Percentiles rank a stretch among this genome's conserved stretches.
These are phyloP conservation scores for Pomphorhynchus laevis DNA, from an alignment of 1,140 invertebrate genomes.

Conservation along the genomic window DNA sequence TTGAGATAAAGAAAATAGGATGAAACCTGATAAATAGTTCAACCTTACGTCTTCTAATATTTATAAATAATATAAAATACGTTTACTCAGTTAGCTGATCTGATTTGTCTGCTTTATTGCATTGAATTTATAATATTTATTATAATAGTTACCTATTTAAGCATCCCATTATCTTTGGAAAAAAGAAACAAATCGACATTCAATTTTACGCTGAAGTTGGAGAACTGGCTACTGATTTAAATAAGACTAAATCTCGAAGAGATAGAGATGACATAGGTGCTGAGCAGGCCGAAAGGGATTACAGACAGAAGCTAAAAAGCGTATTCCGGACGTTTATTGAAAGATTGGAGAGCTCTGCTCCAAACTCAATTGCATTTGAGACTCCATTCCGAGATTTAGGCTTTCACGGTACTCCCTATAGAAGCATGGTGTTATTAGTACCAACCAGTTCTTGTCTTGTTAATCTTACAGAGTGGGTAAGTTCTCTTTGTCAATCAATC, in stretches of 20 bases:
- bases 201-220: constrained; percentile 99
- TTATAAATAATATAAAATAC: too few relatives aligned
- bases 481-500: constrained; percentile 11
- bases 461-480: constrained; percentile 74
- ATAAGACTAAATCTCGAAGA: constrained; percentile 97
- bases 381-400: constrained; percentile 81
- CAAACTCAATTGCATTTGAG: constrained; percentile 76
- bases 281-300: constrained; percentile 79
- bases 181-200: constrained; percentile 91
- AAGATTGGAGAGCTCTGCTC: constrained; percentile 62
- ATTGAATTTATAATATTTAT: not conserved
- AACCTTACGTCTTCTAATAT: too few relatives aligned
- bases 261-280: constrained; percentile 87
- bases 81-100: too few relatives aligned
- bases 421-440: constrained; percentile 69
- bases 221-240: constrained; percentile 91
- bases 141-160: constrained; percentile 19
- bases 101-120: too few relatives aligned
- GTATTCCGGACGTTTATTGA: constrained; percentile 95
- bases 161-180: constrained; percentile 93
- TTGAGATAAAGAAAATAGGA: too few relatives aligned
- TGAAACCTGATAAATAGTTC: too few relatives aligned
- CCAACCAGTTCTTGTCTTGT: constrained; percentile 81
- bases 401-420: constrained; percentile 79
- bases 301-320: constrained; percentile 68